Conservation (phyloP, 2,113 vertebrate species). For the Limanda limanda region DNA sequence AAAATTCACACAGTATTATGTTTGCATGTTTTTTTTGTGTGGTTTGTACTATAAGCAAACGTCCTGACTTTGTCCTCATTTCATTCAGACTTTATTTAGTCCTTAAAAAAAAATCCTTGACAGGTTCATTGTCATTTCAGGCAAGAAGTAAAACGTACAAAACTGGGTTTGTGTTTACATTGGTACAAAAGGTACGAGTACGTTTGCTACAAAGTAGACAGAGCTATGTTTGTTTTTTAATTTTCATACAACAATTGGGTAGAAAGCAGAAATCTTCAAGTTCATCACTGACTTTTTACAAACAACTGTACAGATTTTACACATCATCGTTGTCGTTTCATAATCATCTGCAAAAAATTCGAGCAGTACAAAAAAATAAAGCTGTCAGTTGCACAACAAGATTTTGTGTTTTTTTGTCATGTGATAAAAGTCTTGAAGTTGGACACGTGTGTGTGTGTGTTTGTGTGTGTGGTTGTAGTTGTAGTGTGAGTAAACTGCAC, state of each 20-base stretch:
- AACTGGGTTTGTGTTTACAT: constrained; percentile 50
- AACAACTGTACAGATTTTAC: constrained; percentile 66
- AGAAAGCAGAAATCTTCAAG: constrained; percentile 69
- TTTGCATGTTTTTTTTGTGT: constrained; percentile 7
- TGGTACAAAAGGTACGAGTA: constrained; percentile 71
- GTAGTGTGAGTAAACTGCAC: background rate
- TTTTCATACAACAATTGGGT: constrained; percentile 60
- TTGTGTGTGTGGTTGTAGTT: background rate
- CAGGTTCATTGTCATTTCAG: constrained; percentile 42
- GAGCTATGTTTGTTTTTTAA: constrained; percentile 26
- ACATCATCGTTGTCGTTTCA: constrained; percentile 35
- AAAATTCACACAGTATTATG: background rate
- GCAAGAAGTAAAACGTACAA: constrained; percentile 65
- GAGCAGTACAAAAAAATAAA: constrained; percentile 67
- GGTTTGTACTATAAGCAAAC: constrained; percentile 20
- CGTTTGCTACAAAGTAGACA: constrained; percentile 71
- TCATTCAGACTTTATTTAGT: constrained; percentile 58
- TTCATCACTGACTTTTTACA: constrained; percentile 58
- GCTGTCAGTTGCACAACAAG: constrained; percentile 58
- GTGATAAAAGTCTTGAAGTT: constrained; percentile 13
- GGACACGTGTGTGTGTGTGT: no score
- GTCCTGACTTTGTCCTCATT: constrained; percentile 31
- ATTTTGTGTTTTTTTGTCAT: constrained; percentile 40
- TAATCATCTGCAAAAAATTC: constrained; percentile 58
- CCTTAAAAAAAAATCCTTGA: constrained; percentile 62